Evolutionary conservation across 2,113 vertebrate species (phyloP).

Genomic region (Semicossyphus pulcher): DNA sequence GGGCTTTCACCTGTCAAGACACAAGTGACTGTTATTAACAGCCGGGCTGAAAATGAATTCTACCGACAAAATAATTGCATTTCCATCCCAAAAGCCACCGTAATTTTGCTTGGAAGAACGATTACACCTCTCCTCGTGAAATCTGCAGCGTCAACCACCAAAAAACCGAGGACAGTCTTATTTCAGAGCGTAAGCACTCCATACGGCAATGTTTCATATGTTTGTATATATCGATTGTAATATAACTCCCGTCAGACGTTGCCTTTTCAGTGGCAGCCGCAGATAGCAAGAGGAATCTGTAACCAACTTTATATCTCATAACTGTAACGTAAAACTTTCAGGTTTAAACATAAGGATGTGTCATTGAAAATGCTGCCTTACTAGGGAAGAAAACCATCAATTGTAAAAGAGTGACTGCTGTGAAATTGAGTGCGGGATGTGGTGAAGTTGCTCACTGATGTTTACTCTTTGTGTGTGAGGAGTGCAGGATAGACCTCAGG

Average conservation of each 20-base stretch:
- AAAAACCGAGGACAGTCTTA: conserved; percentile 31
- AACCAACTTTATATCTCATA: conserved; percentile 2
- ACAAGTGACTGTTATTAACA: conserved; percentile 68
- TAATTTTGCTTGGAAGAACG: conserved; percentile 52
- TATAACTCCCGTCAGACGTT: conserved; percentile 17
- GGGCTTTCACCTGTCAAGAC: conserved; percentile 61
- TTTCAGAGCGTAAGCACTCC: conserved; percentile 40
- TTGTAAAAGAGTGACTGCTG: conserved; percentile 39
- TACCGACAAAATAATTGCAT: conserved; percentile 32
- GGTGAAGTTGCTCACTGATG: conserved; percentile 49
- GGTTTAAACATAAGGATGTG: neutral
- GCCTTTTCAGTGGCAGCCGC: neutral
- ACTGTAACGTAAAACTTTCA: neutral
- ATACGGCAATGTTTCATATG: conserved; percentile 29
- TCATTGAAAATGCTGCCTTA: conserved; percentile 7
- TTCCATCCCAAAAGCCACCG: conserved; percentile 33
- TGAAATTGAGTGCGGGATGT: conserved; percentile 39
- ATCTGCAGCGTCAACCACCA: conserved; percentile 52
- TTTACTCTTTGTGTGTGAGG: conserved; percentile 54
- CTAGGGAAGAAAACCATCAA: conserved; percentile 27
- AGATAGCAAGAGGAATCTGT: neutral
- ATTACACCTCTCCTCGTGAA: conserved; percentile 14
- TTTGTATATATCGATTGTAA: conserved; percentile 21
- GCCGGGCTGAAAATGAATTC: conserved; percentile 53
- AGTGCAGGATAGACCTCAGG: conserved; percentile 53